These are phyloP conservation scores for Drosophila kikkawai DNA, from an alignment of 1,140 invertebrate genomes.

Conservation along the genomic window DNA sequence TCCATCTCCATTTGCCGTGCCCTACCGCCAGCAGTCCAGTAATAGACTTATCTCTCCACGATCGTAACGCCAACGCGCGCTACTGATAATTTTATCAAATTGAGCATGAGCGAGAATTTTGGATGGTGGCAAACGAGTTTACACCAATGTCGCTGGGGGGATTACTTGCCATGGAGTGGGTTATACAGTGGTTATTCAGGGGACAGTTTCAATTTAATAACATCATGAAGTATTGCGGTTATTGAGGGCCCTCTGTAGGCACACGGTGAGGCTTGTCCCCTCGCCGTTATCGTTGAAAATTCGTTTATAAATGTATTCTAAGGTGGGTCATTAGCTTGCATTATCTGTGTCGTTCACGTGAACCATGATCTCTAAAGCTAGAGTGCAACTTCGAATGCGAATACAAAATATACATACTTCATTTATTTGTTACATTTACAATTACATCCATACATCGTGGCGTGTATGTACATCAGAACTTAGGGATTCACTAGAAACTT, in stretches of 20 bases:
- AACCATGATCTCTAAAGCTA: background rate
- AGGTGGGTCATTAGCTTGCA: conserved; percentile 20
- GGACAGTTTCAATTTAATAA: background rate
- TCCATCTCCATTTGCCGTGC: conserved; percentile 8
- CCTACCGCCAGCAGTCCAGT: conserved; percentile 6
- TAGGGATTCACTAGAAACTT: conserved; percentile 55
- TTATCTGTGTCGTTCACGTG: conserved; percentile 3
- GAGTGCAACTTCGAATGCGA: background rate
- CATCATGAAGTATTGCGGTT: background rate
- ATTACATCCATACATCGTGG: conserved; percentile 34
- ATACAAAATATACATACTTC: conserved; percentile 15
- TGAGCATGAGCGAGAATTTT: conserved; percentile 23
- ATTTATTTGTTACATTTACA: conserved; percentile 49
- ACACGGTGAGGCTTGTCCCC: background rate
- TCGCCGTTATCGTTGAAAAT: conserved; percentile 10
- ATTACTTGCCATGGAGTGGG: conserved; percentile 1
- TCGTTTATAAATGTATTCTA: conserved; percentile 15
- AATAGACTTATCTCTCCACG: conserved; percentile 39
- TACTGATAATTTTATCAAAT: conserved; percentile 48
- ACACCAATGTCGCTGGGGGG: conserved; percentile 8
- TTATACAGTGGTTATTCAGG: background rate
- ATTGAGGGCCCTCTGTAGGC: background rate
- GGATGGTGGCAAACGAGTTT: conserved; percentile 25
- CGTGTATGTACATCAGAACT: conserved; percentile 22
- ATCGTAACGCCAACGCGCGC: conserved; percentile 45